Evolutionary conservation across 2,888 invertebrate genomes (phyloP), one percentile per base, ranked within the genome.

Genomic region (Campoplex capitator): DNA sequence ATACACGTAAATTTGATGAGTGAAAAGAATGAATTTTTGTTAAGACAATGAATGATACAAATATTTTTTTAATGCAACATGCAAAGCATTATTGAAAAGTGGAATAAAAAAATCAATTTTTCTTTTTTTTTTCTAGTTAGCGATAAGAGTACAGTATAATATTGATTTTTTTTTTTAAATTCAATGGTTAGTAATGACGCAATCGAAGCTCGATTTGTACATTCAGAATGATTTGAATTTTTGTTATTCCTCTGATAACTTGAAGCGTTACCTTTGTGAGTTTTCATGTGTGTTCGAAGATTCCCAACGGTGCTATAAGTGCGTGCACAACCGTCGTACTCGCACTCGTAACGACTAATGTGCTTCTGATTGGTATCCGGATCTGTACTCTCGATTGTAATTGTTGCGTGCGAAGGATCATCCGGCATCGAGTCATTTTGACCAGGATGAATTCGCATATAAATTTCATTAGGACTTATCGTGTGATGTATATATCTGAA

Each of bases 291-390:
- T 86, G 99, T 99, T 92, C 98, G 96, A 89, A 99, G 95, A 95
- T 99, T 99, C 77, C 99, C 99, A 90, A 98, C 97, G 8, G 99
- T 99, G 93, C 98, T 98, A 94, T 99, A 99, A 81, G 98, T 98
- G 91, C 98, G 96, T 88, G 96, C 96, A 94, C 99, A 99, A 23
- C 98, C 98, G 87, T 97, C 97, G 95, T 97, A 98, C 95, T 98
- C 97, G 95, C 99, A 99, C 92, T 96, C 96, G 94, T 97, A 98
- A 91, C 98, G 95, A 90, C 96, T 97, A 62, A 96, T 95, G 91
- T 95, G 95, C 75, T 95, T 95, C 90, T 96, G 95, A 92, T 95
- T 95, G 58, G 95, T 96, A 81, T 95, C 94, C 73, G 96, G 95
- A 93, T 96, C 95, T 45, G 95, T 95, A 85, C 95, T 95, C 95